phyloP scores from a whole-genome alignment of 2,113 vertebrate genomes.

The Lepisosteus osseus region DNA sequence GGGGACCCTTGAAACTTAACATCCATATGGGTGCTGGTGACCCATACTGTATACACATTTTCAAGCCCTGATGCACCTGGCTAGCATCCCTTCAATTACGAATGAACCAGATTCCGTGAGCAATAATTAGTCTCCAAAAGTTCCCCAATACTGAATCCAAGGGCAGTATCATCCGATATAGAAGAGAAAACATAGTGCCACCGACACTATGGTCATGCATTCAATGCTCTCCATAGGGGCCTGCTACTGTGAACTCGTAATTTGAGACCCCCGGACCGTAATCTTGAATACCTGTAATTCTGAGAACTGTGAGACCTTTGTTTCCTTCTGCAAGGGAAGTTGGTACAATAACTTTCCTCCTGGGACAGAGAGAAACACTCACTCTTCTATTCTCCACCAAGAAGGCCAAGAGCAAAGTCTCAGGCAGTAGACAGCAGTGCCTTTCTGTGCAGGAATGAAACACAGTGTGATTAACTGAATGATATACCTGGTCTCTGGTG shows the following conservation, averaged over 20 bases:
- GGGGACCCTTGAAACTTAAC: too few species aligned
- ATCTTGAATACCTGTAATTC: conserved; percentile 24
- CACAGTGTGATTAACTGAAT: conserved; percentile 45
- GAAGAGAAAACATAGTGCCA: background rate
- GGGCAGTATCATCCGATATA: conserved; percentile 14
- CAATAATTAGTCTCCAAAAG: conserved; percentile 18
- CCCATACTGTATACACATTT: background rate
- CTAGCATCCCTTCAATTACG: conserved; percentile 13
- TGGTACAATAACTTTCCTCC: conserved; percentile 31
- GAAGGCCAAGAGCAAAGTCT: conserved; percentile 25
- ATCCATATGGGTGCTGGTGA: too few species aligned
- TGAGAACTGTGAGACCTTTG: conserved; percentile 18
- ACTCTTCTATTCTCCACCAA: conserved; percentile 29
- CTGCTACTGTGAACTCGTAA: conserved; percentile 38
- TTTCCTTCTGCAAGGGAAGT: conserved; percentile 11
- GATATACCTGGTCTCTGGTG: conserved; percentile 49
- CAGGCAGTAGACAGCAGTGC: conserved; percentile 19
- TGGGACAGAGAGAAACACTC: conserved; percentile 26
- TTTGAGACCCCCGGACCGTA: conserved; percentile 24
- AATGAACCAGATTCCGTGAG: conserved; percentile 10
- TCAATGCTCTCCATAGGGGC: conserved; percentile 15
- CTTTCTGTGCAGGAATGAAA: conserved; percentile 37
- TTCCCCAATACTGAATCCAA: conserved; percentile 1
- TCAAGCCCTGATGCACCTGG: background rate
- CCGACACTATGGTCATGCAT: background rate